Conservation (phyloP, 1,140 invertebrate species). For the Drosophila ohnishii region DNA sequence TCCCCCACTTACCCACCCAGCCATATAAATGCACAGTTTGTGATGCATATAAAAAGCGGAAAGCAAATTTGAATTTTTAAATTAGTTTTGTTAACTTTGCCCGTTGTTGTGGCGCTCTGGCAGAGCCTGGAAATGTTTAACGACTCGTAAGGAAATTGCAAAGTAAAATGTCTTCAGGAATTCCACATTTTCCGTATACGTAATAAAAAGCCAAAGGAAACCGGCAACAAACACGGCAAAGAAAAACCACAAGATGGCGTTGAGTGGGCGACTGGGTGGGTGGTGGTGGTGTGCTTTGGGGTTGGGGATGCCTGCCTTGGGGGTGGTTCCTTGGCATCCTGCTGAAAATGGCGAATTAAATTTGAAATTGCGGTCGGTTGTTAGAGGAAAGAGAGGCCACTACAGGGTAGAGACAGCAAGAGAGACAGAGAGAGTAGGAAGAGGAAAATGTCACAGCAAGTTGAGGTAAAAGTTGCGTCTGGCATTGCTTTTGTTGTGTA, state of each 20-base stretch:
- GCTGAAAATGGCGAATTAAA: slow-evolving; percentile 79
- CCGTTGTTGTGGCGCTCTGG: slow-evolving; percentile 57
- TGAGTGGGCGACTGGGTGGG: slow-evolving; percentile 28
- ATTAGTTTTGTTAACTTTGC: slow-evolving; percentile 81
- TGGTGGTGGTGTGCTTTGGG: slow-evolving; percentile 3
- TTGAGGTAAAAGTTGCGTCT: slow-evolving; percentile 76
- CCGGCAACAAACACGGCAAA: slow-evolving; percentile 49
- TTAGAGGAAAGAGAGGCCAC: slow-evolving; percentile 16
- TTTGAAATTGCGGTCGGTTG: slow-evolving; percentile 72
- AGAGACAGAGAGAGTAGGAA: not conserved
- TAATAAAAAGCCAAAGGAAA: slow-evolving; percentile 74
- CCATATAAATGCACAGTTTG: slow-evolving; percentile 80
- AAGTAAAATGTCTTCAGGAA: slow-evolving; percentile 82
- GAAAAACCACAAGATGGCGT: slow-evolving; percentile 71
- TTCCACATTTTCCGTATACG: slow-evolving; percentile 78
- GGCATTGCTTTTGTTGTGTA: slow-evolving; percentile 58
- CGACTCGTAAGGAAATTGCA: slow-evolving; percentile 81
- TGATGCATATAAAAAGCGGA: slow-evolving; percentile 79
- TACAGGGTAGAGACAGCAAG: too few relatives aligned
- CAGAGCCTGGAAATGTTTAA: slow-evolving; percentile 79
- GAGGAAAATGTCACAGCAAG: slow-evolving; percentile 67
- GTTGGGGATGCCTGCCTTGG: slow-evolving; percentile 3
- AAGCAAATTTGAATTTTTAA: slow-evolving; percentile 82
- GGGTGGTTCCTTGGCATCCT: slow-evolving; percentile 42
- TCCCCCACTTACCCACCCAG: slow-evolving; percentile 32